Base-by-base conservation (phyloP, 2,888 invertebrate species). In the Rotaria magnacalcarata region DNA sequence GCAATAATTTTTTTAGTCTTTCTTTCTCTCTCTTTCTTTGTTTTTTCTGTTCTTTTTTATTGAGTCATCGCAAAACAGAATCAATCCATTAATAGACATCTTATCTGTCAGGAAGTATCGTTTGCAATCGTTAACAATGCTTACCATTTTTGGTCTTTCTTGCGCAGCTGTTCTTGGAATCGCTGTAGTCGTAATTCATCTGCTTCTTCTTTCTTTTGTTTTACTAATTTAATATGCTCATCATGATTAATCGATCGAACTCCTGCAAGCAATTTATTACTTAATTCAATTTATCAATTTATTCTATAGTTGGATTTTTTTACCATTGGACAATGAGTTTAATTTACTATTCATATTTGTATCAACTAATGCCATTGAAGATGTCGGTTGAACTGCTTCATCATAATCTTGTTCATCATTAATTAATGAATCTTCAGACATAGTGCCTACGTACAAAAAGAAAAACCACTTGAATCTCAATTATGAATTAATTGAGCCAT, bases 111-210 rank as follows among this genome's bases (percentile, higher is more conserved):
- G 67, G 6, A 8, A 6, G 10, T 27, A 67, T 34, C 34, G 19
- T 67, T 41, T 41, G 67, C 34, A n/a, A 16, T 27, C 19, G 34
- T 67, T 34, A 67, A 19, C 24, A 80, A 80, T 47, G n/a, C 80
- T 80, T 80, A 80, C 80, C 80, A 80, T 80, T 80, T 80, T 80
- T 80, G 80, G 24, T 80, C 80, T 43, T 80, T 80, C 5, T 80
- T 43, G 0, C 14, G 7, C 7, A 80, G 14, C 14, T 80, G 80
- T n/a, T 80, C 47, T 80, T 80, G 80, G 14, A 80, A 80, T n/a
- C n/a, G 21, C n/a, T 80, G 80, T n/a, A 80, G 14, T 4, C 80
- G 80, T n/a, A 80, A 47, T n/a, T 24, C 80, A 11, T 80, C 43
- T 4, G 47, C 80, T 80, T 80, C 80, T 80, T 80, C 80, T 47